Evolutionary conservation across 2,888 invertebrate species (phyloP), one percentile per base, ranked within the genome.

Genomic region (Rhodophaea formosa): DNA sequence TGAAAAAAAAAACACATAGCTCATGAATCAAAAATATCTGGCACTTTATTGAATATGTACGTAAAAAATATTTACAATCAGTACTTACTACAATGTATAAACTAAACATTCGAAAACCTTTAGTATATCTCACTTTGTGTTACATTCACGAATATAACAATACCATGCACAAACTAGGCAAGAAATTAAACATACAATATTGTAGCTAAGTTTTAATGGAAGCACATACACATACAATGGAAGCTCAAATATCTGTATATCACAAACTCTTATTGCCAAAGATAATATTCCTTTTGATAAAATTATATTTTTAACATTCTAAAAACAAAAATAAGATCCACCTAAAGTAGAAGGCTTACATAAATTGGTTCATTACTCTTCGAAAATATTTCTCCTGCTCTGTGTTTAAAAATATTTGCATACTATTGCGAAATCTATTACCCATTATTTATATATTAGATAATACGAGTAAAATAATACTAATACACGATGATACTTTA

Each of bases 31-130:
- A 80, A 79, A 79, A 77, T 75, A 69, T 86, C 82, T 87, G 88
- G 86, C 88, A 88, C 85, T 88, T 88, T 89, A 86, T 75, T 88
- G 68, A 74, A 74, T 72, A 75, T 81, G 67, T 72, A 75, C 80
- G 68, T 71, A 79, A 81, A 81, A 74, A 81, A 75, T 86, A 88
- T 86, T 78, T 85, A 87, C 84, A 88, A 61, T 74, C 68, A 65
- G 59, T 58, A 64, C 62, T 62, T 59, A 59, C 64, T 66, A 68
- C 61, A 62, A 68, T 62, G 66, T 66, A 72, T 61, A 62, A 62
- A 64, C 66, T 70, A 78, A 69, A 72, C 70, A 75, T 71, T 72
- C 68, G 63, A 74, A 69, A 74, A 67, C 69, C 69, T 71, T 64
- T 66, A 69, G 62, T 71, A 72, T 65, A 74, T 80, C 75, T 78